Conservation (phyloP, 2,797 vertebrate species). For the Antrozous pallidus region DNA sequence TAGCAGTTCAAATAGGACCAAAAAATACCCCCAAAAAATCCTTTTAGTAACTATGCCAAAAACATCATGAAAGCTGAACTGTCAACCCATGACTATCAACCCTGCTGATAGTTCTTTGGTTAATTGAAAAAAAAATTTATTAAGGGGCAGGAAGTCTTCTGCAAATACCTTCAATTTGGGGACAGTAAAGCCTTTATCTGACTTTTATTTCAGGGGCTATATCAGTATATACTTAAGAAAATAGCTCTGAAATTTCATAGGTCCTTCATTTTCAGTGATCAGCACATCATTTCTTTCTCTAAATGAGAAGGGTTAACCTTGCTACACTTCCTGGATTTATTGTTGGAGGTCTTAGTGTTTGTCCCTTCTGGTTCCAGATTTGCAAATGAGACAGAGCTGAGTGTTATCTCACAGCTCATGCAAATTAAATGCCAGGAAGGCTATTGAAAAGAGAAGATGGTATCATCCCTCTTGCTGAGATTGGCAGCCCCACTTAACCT, state of each 20-base stretch:
- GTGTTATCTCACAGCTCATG: conserved; percentile 73
- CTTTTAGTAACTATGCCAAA: conserved; percentile 14
- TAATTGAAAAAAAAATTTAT: conserved; percentile 1
- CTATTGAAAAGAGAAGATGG: conserved; percentile 69
- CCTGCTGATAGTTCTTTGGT: neutral
- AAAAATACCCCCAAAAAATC: neutral
- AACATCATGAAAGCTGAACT: neutral
- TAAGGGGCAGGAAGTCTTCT: neutral
- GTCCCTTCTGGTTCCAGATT: conserved; percentile 60
- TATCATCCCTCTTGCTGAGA: conserved; percentile 68
- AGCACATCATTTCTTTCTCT: conserved; percentile 31
- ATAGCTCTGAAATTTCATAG: neutral
- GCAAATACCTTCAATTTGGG: neutral
- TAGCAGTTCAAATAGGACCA: neutral
- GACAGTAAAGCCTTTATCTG: neutral
- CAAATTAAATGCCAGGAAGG: conserved; percentile 70
- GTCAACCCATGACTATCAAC: neutral
- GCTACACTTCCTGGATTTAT: conserved; percentile 44
- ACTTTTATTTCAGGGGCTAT: neutral
- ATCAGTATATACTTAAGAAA: neutral
- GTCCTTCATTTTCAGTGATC: neutral
- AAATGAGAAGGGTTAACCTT: conserved; percentile 48
- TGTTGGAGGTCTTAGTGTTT: neutral
- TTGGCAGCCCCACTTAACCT: conserved; percentile 65
- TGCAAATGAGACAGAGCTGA: conserved; percentile 67